Evolutionary conservation across 2,888 invertebrate species (phyloP).

Genomic region (Anorthoa munda): DNA sequence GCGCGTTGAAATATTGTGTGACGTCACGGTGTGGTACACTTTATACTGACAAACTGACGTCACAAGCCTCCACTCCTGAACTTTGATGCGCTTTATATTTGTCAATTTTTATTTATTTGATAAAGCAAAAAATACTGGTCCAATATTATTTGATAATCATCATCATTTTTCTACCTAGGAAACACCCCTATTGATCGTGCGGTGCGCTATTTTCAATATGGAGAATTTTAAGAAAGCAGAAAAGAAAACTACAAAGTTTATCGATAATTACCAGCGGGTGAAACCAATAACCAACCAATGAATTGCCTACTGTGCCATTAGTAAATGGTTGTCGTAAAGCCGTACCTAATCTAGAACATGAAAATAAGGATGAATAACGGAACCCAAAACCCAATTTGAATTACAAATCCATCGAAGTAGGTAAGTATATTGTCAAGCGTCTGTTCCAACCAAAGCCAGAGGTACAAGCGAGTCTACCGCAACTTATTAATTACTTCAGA

Average conservation of each 20-base stretch:
- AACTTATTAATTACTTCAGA: conserved; percentile 75
- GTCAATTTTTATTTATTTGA: too few species aligned
- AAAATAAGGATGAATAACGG: neutral
- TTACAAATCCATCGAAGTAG: conserved; percentile 5
- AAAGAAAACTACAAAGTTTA: neutral
- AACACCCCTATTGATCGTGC: neutral
- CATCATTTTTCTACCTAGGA: too few species aligned
- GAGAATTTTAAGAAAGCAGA: neutral
- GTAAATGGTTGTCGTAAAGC: neutral
- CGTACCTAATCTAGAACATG: neutral
- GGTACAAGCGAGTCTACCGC: conserved; percentile 34
- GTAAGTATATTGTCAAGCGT: conserved; percentile 25
- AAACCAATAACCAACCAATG: neutral
- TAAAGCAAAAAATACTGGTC: too few species aligned
- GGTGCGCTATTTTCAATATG: neutral
- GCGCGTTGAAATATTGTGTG: too few species aligned
- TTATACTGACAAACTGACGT: too few species aligned
- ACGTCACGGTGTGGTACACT: too few species aligned
- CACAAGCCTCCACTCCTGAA: too few species aligned
- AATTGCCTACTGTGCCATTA: neutral
- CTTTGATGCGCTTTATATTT: too few species aligned
- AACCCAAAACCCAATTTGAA: conserved; percentile 3
- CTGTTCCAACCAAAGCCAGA: conserved; percentile 22
- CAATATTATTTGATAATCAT: too few species aligned
- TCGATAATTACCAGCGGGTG: neutral